These are phyloP conservation scores for Apis florea DNA, from an alignment of 1,140 invertebrate species.

Conservation along the genomic window DNA sequence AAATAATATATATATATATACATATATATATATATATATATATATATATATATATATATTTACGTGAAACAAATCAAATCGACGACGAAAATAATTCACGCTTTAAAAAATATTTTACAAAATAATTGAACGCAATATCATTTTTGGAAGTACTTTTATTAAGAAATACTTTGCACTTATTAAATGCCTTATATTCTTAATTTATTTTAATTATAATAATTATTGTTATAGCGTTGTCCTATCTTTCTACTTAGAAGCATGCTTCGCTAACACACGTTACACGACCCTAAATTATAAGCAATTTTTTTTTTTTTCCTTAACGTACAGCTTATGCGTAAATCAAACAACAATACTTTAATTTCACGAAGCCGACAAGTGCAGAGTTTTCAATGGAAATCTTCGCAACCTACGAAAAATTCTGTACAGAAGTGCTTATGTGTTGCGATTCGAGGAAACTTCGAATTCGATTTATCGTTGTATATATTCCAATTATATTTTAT, in stretches of 20 bases:
- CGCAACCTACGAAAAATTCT: conserved; percentile 46
- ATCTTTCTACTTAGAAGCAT: conserved; percentile 80
- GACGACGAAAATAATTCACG: not conserved
- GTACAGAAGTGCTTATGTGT: conserved; percentile 39
- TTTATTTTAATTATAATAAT: conserved; percentile 79
- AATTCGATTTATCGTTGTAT: conserved; percentile 1
- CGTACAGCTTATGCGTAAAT: conserved; percentile 73
- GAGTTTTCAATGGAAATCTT: conserved; percentile 40
- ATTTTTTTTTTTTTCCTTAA: conserved; percentile 70
- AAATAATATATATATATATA: no score
- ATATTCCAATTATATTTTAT: not conserved
- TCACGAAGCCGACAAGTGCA: conserved; percentile 66
- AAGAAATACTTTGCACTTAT: conserved; percentile 81
- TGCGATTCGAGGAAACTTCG: conserved; percentile 30
- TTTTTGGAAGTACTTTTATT: conserved; percentile 80
- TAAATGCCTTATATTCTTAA: conserved; percentile 80
- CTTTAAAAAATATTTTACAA: not conserved
- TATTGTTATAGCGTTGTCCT: conserved; percentile 80
- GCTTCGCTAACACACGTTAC: conserved; percentile 80
- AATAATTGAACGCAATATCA: not conserved
- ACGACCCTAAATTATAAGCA: conserved; percentile 79
- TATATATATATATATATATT: no score
- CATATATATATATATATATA: no score
- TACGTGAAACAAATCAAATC: no score
- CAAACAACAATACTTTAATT: conserved; percentile 74